Conservation (phyloP, 2,888 invertebrate genomes). For the Nomada goodeniana region DNA sequence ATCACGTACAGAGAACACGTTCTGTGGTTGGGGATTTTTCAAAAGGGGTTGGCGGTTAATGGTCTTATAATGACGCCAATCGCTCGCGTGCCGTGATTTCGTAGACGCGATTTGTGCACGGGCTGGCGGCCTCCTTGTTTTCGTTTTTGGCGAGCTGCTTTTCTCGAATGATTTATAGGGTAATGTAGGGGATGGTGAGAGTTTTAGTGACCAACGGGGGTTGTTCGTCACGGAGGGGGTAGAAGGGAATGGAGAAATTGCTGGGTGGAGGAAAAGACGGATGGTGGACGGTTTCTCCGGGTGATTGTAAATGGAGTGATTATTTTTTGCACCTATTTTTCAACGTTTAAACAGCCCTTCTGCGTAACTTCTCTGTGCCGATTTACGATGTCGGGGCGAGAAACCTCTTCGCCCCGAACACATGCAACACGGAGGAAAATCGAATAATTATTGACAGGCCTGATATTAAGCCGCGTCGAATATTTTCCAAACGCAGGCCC, state of each 20-base stretch:
- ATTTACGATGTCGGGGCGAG: too few species aligned
- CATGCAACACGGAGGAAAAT: too few species aligned
- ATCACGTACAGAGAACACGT: constrained; percentile 33
- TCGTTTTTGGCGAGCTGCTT: background rate
- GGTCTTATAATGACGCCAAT: constrained; percentile 71
- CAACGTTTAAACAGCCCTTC: too few species aligned
- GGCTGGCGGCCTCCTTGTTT: constrained; percentile 15
- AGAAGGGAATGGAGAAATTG: background rate
- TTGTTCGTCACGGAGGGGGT: background rate
- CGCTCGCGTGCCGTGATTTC: constrained; percentile 57
- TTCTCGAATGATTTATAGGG: constrained; percentile 10
- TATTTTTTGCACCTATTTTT: too few species aligned
- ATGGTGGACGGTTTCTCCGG: background rate
- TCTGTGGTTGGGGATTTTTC: too few species aligned
- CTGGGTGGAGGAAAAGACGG: background rate
- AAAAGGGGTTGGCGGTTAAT: constrained; percentile 50
- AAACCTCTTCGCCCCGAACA: too few species aligned
- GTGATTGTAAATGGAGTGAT: background rate
- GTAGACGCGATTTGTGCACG: constrained; percentile 37
- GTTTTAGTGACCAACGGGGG: background rate
- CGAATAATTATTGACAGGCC: background rate
- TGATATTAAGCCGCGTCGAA: constrained; percentile 3
- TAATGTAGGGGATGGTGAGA: background rate
- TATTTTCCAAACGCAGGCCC: background rate
- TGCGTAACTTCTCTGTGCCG: too few species aligned